Base-by-base conservation (phyloP, 2,113 vertebrate species). In the Thoracochromis brauschi region DNA sequence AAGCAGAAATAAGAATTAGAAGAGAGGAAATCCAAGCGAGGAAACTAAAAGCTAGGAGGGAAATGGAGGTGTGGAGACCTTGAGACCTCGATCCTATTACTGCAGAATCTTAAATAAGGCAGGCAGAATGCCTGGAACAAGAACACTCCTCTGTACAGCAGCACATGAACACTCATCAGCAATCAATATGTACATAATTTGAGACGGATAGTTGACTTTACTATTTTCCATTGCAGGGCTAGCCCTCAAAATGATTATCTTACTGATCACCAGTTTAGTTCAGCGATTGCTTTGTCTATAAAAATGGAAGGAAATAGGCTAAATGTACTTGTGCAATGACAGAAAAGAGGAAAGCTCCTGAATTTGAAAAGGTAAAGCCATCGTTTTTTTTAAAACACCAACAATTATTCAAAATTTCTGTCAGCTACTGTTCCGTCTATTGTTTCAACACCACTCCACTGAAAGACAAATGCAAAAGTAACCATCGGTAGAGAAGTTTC, bases 51-150 rank as follows among this genome's bases (percentile, higher is more conserved):
- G 75, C 54, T 13, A 24, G 79, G 9, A 63, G 80, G 80, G 80
- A 91, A 85, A 89, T 14, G 42, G 83, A 54, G 81, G 83, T 85
- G 81, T 16, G 8, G 33, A 65, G 80, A 87, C 91, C 82, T 80
- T 14, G n/a, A 84, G 90, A 87, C 79, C 85, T 80, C 51, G 4
- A 38, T 86, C 55, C 24, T 60, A 83, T 90, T 86, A 88, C 42
- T 85, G 85, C 9, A 88, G 90, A 89, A 92, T 93, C 17, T 84
- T 68, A 83, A 91, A 89, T 80, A 83, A 88, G 88, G 81, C 55
- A 80, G 68, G 13, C 57, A 35, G 80, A 86, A 71, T 51, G 26
- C 29, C 35, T 49, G 54, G 17, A 80, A 78, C 21, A 38, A 26
- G 38, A 85, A 33, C 5, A 26, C 24, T 83, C 63, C 38, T 14